Conservation (phyloP, 2,797 vertebrate genomes). For the Microctenopoma stevenorrisi region DNA sequence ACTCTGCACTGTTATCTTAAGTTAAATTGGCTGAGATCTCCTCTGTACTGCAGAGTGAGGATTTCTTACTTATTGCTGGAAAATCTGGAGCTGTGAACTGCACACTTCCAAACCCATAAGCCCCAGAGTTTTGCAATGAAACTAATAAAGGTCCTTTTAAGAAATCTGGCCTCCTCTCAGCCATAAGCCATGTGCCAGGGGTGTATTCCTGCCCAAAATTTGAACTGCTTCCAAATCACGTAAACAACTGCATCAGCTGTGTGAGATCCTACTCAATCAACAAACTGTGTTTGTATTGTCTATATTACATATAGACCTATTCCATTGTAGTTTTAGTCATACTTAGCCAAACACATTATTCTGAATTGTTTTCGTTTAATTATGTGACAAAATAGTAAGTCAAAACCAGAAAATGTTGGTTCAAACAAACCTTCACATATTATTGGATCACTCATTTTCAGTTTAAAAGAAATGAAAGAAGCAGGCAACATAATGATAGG, state of each 20-base stretch:
- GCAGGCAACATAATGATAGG: background rate
- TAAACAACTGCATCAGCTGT: slow-evolving; percentile 64
- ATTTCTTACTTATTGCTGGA: slow-evolving; percentile 71
- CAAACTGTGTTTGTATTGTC: slow-evolving; percentile 7
- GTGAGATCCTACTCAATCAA: slow-evolving; percentile 44
- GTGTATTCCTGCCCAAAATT: slow-evolving; percentile 53
- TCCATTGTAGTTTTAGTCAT: background rate
- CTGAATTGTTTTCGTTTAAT: background rate
- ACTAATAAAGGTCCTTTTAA: slow-evolving; percentile 82
- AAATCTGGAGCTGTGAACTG: slow-evolving; percentile 75
- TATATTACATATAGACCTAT: background rate
- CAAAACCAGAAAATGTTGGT: background rate
- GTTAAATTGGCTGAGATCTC: slow-evolving; percentile 49
- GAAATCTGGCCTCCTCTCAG: slow-evolving; percentile 65
- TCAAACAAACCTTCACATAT: too few species aligned
- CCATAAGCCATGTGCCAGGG: slow-evolving; percentile 53
- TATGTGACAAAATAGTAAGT: background rate
- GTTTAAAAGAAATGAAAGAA: too few species aligned
- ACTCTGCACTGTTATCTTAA: slow-evolving; percentile 55
- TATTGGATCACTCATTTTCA: background rate
- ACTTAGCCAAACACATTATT: too few species aligned
- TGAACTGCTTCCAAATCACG: slow-evolving; percentile 65
- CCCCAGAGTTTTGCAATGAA: slow-evolving; percentile 77
- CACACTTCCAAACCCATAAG: slow-evolving; percentile 76
- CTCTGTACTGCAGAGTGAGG: slow-evolving; percentile 44